A percentile compares a stretch with the other conserved stretches of the same genome.
These are phyloP conservation scores for Bufotes viridis DNA, from an alignment of 2,797 vertebrate genomes.

Conservation along the genomic window DNA sequence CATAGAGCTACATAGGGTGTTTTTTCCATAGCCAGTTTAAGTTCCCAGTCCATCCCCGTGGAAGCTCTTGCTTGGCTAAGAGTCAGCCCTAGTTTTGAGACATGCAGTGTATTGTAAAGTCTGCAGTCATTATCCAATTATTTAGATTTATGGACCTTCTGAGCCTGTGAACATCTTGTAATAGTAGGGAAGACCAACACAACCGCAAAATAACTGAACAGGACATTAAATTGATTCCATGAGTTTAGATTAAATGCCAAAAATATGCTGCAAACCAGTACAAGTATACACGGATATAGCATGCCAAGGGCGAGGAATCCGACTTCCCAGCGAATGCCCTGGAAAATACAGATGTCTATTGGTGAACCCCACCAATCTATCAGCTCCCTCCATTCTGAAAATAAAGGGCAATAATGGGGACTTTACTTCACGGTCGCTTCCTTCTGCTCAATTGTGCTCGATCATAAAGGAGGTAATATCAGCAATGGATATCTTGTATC, in stretches of 20 bases:
- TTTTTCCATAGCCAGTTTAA: too few species aligned
- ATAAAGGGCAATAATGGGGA: not conserved
- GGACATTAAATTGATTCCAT: too few species aligned
- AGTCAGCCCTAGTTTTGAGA: not conserved
- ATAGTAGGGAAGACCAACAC: too few species aligned
- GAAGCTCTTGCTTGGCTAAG: too few species aligned
- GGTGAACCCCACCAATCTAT: not conserved
- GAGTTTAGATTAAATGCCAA: too few species aligned
- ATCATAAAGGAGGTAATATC: not conserved
- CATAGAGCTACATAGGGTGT: too few species aligned
- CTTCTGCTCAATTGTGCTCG: fast-evolving
- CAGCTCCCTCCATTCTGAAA: not conserved
- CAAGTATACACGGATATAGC: too few species aligned
- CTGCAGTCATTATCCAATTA: not conserved
- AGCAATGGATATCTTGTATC: not conserved
- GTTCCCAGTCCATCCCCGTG: too few species aligned
- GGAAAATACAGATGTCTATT: not conserved
- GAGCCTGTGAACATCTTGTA: too few species aligned
- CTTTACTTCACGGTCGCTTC: not conserved
- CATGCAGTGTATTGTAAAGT: not conserved
- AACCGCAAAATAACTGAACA: too few species aligned
- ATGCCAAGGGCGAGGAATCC: not conserved
- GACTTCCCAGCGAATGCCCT: not conserved
- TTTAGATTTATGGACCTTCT: not conserved
- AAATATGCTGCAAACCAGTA: too few species aligned